Evolutionary conservation across 2,113 vertebrate species (phyloP).

Genomic region (Gila orcuttii): DNA sequence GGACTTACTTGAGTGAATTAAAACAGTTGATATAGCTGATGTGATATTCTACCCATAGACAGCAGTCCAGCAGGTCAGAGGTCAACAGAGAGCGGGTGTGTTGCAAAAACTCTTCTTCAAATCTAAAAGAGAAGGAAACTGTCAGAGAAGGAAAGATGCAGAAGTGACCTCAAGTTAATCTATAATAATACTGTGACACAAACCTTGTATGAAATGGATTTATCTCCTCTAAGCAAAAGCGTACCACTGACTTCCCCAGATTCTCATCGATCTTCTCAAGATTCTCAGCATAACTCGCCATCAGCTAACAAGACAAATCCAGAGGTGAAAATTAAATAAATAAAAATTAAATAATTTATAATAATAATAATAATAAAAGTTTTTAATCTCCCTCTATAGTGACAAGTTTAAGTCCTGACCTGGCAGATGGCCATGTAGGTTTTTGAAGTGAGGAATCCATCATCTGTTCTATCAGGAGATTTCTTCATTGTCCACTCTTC

Average conservation of each 20-base stretch:
- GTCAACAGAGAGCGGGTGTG: slow-evolving; percentile 44
- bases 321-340: neutral
- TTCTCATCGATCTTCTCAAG: slow-evolving; percentile 41
- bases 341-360: neutral
- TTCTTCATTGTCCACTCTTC: slow-evolving; percentile 43
- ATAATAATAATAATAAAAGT: neutral
- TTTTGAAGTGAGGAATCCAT: slow-evolving; percentile 31
- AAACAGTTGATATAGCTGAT: slow-evolving; percentile 78
- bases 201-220: slow-evolving; percentile 54
- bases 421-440: slow-evolving; percentile 37
- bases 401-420: slow-evolving; percentile 36
- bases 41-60: slow-evolving; percentile 65
- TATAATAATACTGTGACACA: neutral
- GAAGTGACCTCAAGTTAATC: neutral
- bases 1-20: slow-evolving; percentile 70
- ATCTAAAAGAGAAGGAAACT: slow-evolving; percentile 59
- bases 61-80: slow-evolving; percentile 51
- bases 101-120: slow-evolving; percentile 58
- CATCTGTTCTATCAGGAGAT: slow-evolving; percentile 16
- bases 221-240: slow-evolving; percentile 45
- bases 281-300: neutral
- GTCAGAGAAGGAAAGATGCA: neutral
- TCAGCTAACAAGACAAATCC: slow-evolving; percentile 40
- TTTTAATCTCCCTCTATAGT: neutral
- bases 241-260: slow-evolving; percentile 28